Evolutionary conservation across 2,113 vertebrate genomes (phyloP).

Genomic region (Barnardius zonarius): DNA sequence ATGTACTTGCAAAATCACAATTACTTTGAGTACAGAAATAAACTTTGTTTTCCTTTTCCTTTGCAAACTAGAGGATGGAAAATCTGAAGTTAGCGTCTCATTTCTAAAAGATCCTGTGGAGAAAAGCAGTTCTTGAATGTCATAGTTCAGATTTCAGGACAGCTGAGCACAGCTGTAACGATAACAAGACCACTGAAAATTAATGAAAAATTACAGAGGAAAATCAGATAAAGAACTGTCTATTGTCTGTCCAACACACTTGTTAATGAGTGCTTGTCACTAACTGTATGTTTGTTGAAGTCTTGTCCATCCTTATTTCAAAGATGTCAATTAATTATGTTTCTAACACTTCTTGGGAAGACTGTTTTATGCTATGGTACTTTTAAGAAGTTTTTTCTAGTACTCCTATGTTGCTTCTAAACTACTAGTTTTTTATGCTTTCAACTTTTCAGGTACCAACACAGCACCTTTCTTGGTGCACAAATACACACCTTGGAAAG

Average conservation of each 20-base stretch:
- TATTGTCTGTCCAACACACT: background rate
- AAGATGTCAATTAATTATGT: background rate
- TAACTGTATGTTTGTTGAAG: background rate
- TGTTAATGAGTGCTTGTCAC: background rate
- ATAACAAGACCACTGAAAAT: constrained; percentile 27
- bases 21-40: background rate
- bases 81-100: background rate
- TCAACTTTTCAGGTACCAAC: background rate
- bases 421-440: background rate
- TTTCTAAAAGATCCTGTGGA: background rate
- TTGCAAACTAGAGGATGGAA: background rate
- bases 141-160: background rate
- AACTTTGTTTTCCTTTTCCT: background rate
- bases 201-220: background rate
- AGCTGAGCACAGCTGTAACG: background rate
- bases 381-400: background rate
- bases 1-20: background rate
- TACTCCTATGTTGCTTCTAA: background rate
- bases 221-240: background rate
- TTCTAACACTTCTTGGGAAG: background rate
- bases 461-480: background rate
- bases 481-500: background rate
- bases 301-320: background rate
- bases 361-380: background rate
- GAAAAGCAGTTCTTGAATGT: background rate